Conservation (phyloP, 2,113 vertebrate genomes). For the Labrus mixtus region DNA sequence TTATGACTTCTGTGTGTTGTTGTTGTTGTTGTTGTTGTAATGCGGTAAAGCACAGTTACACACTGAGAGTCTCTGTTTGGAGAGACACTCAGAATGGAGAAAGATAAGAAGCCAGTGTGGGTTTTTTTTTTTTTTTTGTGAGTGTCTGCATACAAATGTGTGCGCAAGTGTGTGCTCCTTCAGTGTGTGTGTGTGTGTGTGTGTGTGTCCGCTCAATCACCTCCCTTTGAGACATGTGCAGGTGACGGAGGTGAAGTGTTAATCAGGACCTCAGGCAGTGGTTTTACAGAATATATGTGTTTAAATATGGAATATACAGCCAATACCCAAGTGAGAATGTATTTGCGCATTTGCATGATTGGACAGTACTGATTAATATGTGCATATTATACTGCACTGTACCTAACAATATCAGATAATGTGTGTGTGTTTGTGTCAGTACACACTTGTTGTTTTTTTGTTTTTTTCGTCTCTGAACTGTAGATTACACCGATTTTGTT, state of each 20-base stretch:
- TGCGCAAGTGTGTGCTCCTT: not conserved
- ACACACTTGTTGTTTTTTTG: not conserved
- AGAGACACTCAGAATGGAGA: slow-evolving; percentile 6
- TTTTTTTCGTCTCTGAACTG: not conserved
- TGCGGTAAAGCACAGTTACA: not conserved
- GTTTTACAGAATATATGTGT: slow-evolving; percentile 14
- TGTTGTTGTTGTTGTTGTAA: slow-evolving; percentile 6
- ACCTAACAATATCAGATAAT: not conserved
- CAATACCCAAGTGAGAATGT: slow-evolving; percentile 24
- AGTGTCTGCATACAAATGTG: slow-evolving; percentile 14
- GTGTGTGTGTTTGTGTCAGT: not conserved
- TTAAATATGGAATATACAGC: not conserved
- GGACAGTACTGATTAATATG: slow-evolving; percentile 45
- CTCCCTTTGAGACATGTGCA: slow-evolving; percentile 58
- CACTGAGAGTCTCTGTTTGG: slow-evolving; percentile 12
- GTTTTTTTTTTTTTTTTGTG: not conserved
- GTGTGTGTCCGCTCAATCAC: slow-evolving; percentile 41
- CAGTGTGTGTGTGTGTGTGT: slow-evolving; percentile 5
- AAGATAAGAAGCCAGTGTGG: not conserved
- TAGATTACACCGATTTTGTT: slow-evolving; percentile 27
- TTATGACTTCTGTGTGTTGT: slow-evolving; percentile 3
- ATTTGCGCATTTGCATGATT: slow-evolving; percentile 14
- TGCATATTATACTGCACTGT: slow-evolving; percentile 17
- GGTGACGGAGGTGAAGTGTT: slow-evolving; percentile 53
- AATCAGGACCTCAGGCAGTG: slow-evolving; percentile 63